Evolutionary conservation across 2,888 invertebrate species (phyloP), one percentile per base, ranked within the genome.

Genomic region (Toxonevra muliebris): DNA sequence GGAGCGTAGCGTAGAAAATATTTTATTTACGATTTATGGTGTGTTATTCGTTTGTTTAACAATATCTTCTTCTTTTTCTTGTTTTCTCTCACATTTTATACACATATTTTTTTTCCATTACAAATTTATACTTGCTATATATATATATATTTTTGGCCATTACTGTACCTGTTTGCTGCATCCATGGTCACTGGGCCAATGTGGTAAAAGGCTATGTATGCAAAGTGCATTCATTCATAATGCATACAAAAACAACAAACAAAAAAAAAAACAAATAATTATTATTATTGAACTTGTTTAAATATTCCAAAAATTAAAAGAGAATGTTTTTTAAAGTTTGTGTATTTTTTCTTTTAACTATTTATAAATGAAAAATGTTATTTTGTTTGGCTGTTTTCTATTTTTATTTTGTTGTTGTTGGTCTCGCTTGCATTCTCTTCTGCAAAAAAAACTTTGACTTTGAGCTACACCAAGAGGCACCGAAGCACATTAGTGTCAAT

Each of bases 401-500:
- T 15, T 53, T 53, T 17, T 53, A 53, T 53, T 4, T 15, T 54
- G n/a, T 20, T 54, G 5, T 9, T 54, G 19, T 54, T 54, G 1
- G n/a, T 54, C 12, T 54, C 12, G 17, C 10, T 53, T 11, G 11
- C 11, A 3, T 17, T 15, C 15, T 11, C 8, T 54, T 54, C 12
- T 17, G 54, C 30, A 7, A 2, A 2, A 30, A 30, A 30, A 30
- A 30, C 30, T 30, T 30, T 30, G 7, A 30, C 30, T 15, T 15
- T 42, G 57, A 40, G 10, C 12, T 54, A 40, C 20, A 20, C n/a
- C n/a, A n/a, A 57, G 30, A 11, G 57, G 5, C 20, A 48, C 30
- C 30, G 61, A 45, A 17, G 52, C 11, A 55, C 41, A 55, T 73
- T 81, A 82, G 79, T 81, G 81, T 82, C 81, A 80, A 79, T 80